A percentile compares a stretch with the other conserved stretches of the same genome.
phyloP scores from a whole-genome alignment of 2,888 invertebrate species.

The Liposcelis brunnea region DNA sequence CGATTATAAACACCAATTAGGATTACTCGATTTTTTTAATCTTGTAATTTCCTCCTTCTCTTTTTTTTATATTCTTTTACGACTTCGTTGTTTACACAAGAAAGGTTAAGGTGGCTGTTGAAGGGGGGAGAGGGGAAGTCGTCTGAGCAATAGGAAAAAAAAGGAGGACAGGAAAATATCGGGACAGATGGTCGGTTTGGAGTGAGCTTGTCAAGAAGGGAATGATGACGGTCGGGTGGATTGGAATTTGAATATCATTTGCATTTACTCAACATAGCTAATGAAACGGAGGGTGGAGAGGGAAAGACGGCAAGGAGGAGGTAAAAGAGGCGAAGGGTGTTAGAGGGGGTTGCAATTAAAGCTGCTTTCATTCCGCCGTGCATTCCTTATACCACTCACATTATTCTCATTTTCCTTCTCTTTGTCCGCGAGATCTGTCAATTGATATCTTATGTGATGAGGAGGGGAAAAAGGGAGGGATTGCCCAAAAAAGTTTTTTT shows the following conservation, averaged over 20 bases:
- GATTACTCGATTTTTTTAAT: constrained; percentile 8
- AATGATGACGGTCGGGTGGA: constrained; percentile 21
- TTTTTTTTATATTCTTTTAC: too few species aligned
- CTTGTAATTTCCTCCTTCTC: background rate
- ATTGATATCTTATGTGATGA: too few species aligned
- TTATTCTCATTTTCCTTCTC: too few species aligned
- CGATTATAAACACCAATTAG: constrained; percentile 20
- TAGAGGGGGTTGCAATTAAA: constrained; percentile 10
- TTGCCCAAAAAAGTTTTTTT: too few species aligned
- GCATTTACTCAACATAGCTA: constrained; percentile 38
- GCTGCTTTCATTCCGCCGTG: constrained; percentile 12
- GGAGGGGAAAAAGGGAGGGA: too few species aligned
- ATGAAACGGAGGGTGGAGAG: constrained; percentile 43
- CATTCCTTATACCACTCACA: too few species aligned
- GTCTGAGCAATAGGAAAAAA: constrained; percentile 9
- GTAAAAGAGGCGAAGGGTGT: constrained; percentile 19
- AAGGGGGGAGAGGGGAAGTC: constrained; percentile 6
- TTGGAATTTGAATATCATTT: constrained; percentile 80
- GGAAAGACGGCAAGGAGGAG: constrained; percentile 18
- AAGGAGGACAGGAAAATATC: constrained; percentile 13
- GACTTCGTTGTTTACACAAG: constrained; percentile 16
- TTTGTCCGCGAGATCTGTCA: too few species aligned
- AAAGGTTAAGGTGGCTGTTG: constrained; percentile 15
- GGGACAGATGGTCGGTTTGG: constrained; percentile 16
- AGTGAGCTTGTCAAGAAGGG: constrained; percentile 15